Conservation (phyloP, 1,140 invertebrate species). For the Melitaea cinxia region DNA sequence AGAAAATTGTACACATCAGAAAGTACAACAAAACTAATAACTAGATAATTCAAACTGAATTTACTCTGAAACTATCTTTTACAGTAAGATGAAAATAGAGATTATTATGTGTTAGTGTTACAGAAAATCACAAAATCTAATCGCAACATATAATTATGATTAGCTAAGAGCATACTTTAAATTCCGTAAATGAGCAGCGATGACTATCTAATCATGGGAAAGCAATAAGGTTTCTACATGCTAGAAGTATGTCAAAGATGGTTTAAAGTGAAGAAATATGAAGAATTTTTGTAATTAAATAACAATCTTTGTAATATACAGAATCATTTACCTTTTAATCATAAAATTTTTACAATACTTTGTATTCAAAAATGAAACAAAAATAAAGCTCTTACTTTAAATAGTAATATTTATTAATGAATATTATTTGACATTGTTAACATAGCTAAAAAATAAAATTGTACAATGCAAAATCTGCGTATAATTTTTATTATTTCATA, state of each 20-base stretch:
- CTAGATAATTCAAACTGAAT: slow-evolving; percentile 66
- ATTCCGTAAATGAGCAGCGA: slow-evolving; percentile 38
- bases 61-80: slow-evolving; percentile 56
- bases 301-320: slow-evolving; percentile 20
- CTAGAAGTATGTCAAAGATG: slow-evolving; percentile 17
- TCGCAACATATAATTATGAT: slow-evolving; percentile 54
- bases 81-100: slow-evolving; percentile 70
- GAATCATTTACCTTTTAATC: slow-evolving; percentile 29
- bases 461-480: slow-evolving; percentile 78
- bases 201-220: slow-evolving; percentile 25
- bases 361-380: slow-evolving; percentile 54
- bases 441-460: slow-evolving; percentile 80
- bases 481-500: slow-evolving; percentile 72
- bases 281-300: slow-evolving; percentile 15
- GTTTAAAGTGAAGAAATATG: slow-evolving; percentile 25
- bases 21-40: slow-evolving; percentile 74
- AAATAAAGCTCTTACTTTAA: slow-evolving; percentile 75
- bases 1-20: slow-evolving; percentile 79
- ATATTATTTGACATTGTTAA: slow-evolving; percentile 77
- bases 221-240: slow-evolving; percentile 30
- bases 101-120: slow-evolving; percentile 55
- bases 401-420: slow-evolving; percentile 79
- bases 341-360: slow-evolving; percentile 44
- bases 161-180: slow-evolving; percentile 54
- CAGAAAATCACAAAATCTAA: slow-evolving; percentile 61